Conservation (phyloP, 2,888 invertebrate species). For the Selenia dentaria region DNA sequence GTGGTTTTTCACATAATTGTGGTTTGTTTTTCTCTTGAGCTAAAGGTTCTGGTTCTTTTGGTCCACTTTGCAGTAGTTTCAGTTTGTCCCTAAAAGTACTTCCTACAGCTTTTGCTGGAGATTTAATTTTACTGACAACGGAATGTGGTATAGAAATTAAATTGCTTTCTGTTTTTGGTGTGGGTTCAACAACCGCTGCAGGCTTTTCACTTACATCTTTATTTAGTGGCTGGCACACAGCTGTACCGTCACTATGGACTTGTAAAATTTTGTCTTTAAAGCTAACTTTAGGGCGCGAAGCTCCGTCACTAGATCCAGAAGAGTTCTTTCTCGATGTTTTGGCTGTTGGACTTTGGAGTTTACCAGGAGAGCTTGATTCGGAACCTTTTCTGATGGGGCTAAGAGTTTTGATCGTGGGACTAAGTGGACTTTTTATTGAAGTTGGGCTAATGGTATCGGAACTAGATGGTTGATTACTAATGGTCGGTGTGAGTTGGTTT, state of each 20-base stretch:
- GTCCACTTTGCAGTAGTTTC: slow-evolving; percentile 71
- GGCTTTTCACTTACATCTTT: slow-evolving; percentile 74
- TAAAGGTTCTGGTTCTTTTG: slow-evolving; percentile 58
- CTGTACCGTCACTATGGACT: slow-evolving; percentile 80
- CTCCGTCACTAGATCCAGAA: slow-evolving; percentile 72
- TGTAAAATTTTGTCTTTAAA: slow-evolving; percentile 86
- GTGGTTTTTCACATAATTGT: slow-evolving; percentile 51
- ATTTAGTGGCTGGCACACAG: slow-evolving; percentile 71
- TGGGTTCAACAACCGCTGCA: slow-evolving; percentile 73
- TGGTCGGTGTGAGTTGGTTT: slow-evolving; percentile 70
- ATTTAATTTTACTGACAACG: slow-evolving; percentile 81
- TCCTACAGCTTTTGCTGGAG: slow-evolving; percentile 77
- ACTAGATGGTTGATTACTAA: slow-evolving; percentile 77
- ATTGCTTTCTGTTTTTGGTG: slow-evolving; percentile 73
- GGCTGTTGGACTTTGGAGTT: slow-evolving; percentile 74
- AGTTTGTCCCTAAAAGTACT: slow-evolving; percentile 79
- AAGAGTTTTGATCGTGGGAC: slow-evolving; percentile 76
- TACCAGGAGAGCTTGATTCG: slow-evolving; percentile 77
- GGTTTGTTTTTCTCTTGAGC: slow-evolving; percentile 58
- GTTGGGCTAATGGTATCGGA: slow-evolving; percentile 80
- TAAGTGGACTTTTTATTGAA: slow-evolving; percentile 78
- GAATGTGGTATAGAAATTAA: slow-evolving; percentile 80
- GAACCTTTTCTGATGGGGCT: slow-evolving; percentile 80
- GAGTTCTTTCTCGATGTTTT: slow-evolving; percentile 79
- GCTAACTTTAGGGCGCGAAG: slow-evolving; percentile 84